A percentile compares a stretch with the other conserved stretches of the same genome.
phyloP scores from a whole-genome alignment of 2,113 vertebrate genomes.

The Varanus komodoensis region DNA sequence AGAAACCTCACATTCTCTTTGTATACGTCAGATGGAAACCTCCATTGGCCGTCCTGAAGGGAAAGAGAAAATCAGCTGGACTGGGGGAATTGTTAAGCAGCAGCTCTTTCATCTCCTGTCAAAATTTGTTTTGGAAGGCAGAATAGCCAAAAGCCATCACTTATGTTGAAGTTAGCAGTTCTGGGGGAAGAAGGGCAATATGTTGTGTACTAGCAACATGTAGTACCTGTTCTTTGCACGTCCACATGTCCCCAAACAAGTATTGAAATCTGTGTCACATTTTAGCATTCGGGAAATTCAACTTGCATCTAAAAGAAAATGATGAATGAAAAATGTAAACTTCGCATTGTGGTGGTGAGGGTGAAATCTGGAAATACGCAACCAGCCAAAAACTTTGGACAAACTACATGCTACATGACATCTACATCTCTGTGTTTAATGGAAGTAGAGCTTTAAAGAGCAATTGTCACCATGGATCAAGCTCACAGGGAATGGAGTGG shows the following conservation, averaged over 20 bases:
- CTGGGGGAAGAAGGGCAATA: neutral
- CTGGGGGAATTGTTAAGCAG: slow-evolving; percentile 14
- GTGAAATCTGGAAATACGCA: neutral
- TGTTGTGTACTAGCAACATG: no score
- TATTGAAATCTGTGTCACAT: neutral
- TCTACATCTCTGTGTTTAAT: neutral
- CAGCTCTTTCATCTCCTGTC: neutral
- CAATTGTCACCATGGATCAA: neutral
- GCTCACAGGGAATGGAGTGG: no score
- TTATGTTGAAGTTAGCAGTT: neutral
- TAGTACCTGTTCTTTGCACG: neutral
- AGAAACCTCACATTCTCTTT: slow-evolving; percentile 13
- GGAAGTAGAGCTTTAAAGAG: neutral
- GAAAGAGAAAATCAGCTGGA: neutral
- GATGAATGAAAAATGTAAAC: neutral
- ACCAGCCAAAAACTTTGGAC: neutral
- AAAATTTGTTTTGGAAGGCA: neutral
- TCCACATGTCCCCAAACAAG: neutral
- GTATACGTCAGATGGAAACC: neutral
- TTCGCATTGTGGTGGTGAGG: no score
- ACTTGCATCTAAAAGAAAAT: neutral
- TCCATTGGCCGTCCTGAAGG: neutral
- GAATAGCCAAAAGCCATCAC: neutral
- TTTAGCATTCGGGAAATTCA: neutral
- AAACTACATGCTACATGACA: neutral